Conservation (phyloP, 2,797 vertebrate genomes). For the Aplochiton taeniatus region DNA sequence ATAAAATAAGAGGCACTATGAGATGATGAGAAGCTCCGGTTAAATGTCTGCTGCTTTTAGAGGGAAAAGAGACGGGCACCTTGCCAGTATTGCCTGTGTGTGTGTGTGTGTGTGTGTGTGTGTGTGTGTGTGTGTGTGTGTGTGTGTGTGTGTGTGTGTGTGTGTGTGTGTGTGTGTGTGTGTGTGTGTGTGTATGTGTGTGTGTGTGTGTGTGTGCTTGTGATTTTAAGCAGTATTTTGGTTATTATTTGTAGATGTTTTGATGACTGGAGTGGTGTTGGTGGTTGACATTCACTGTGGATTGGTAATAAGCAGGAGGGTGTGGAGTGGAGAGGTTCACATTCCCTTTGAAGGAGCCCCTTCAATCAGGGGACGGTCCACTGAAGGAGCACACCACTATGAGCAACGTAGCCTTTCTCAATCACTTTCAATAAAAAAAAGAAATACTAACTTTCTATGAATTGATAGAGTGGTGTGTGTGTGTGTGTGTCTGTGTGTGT, state of each 20-base stretch:
- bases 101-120: no score
- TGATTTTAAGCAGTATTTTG: no score
- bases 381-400: background rate
- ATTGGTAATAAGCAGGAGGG: slow-evolving; percentile 23
- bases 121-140: background rate
- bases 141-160: slow-evolving; percentile 1
- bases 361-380: slow-evolving; percentile 13
- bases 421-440: slow-evolving; percentile 1
- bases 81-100: background rate
- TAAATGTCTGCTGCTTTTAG: slow-evolving; percentile 22
- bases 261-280: slow-evolving; percentile 23
- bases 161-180: background rate
- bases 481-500: background rate
- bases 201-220: no score
- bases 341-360: slow-evolving; percentile 9
- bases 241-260: slow-evolving; percentile 21
- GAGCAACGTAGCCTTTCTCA: no score
- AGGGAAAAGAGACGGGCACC: slow-evolving; percentile 16
- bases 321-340: slow-evolving; percentile 14
- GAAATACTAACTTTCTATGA: background rate
- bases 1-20: slow-evolving; percentile 36
- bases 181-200: background rate
- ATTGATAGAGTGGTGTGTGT: no score
- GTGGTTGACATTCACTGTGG: slow-evolving; percentile 29
- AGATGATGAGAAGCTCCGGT: slow-evolving; percentile 1